phyloP scores from a whole-genome alignment of 1,140 invertebrate species.

The Aphis gossypii region DNA sequence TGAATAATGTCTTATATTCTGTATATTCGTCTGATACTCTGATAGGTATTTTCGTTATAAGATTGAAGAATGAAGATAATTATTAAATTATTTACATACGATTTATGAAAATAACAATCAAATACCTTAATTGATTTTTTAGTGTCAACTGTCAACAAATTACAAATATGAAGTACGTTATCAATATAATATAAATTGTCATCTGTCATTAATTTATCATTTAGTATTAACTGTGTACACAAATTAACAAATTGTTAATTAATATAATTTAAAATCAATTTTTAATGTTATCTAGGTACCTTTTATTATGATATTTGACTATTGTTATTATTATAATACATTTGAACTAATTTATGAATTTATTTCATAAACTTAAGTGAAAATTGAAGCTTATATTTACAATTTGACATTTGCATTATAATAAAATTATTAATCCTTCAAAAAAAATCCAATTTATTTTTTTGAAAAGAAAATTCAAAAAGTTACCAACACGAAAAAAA shows the following conservation, averaged over 20 bases:
- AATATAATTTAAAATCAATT: neutral
- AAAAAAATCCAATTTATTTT: neutral
- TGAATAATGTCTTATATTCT: neutral
- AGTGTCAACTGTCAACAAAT: too few species aligned
- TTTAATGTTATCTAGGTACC: neutral
- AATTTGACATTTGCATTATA: neutral
- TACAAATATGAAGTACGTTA: neutral
- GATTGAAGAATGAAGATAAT: neutral
- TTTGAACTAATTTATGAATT: neutral
- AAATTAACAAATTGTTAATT: neutral
- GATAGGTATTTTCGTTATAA: neutral
- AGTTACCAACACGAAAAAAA: neutral
- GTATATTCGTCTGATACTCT: neutral
- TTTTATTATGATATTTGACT: neutral
- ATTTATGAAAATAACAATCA: neutral
- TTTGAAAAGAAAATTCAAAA: neutral
- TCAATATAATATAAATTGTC: neutral
- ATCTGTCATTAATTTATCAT: too few species aligned
- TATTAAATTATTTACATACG: neutral
- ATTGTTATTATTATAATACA: too few species aligned
- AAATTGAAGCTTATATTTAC: neutral
- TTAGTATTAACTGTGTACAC: neutral
- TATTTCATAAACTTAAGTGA: neutral
- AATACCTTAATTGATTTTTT: neutral
- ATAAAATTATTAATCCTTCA: neutral